Evolutionary conservation across 2,888 invertebrate genomes (phyloP).

Genomic region (Philereme vetulata): DNA sequence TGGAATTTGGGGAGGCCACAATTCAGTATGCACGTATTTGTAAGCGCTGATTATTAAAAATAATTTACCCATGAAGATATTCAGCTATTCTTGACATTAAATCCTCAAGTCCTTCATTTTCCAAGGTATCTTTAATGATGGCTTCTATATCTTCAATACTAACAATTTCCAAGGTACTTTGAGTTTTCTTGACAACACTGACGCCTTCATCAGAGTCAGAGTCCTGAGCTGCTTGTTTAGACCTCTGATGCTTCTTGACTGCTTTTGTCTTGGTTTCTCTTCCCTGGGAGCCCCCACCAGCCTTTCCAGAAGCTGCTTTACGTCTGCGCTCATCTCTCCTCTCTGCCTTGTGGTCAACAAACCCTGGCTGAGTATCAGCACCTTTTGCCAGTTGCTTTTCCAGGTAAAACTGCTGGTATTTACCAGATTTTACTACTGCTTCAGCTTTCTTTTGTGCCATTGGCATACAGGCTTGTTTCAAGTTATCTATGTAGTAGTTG

Average conservation of each 20-base stretch:
- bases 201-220: conserved; percentile 87
- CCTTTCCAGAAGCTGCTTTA: conserved; percentile 93
- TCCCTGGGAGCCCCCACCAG: conserved; percentile 96
- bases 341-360: conserved; percentile 85
- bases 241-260: conserved; percentile 90
- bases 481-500: conserved; percentile 86
- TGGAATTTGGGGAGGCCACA: too few species aligned
- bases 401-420: conserved; percentile 89
- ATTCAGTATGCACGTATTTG: too few species aligned
- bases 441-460: conserved; percentile 87
- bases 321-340: conserved; percentile 94
- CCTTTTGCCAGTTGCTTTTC: conserved; percentile 86
- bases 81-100: conserved; percentile 87
- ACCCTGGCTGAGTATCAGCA: conserved; percentile 60
- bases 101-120: conserved; percentile 89
- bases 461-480: conserved; percentile 87
- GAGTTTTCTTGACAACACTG: conserved; percentile 67
- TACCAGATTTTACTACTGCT: conserved; percentile 87
- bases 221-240: conserved; percentile 84
- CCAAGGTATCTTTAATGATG: conserved; percentile 83
- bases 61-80: conserved; percentile 86
- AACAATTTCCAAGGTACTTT: conserved; percentile 85
- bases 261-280: conserved; percentile 97
- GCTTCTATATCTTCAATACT: conserved; percentile 86
- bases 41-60: not conserved